Base-by-base conservation (phyloP, 2,797 vertebrate species). In the Xiphophorus birchmanni region DNA sequence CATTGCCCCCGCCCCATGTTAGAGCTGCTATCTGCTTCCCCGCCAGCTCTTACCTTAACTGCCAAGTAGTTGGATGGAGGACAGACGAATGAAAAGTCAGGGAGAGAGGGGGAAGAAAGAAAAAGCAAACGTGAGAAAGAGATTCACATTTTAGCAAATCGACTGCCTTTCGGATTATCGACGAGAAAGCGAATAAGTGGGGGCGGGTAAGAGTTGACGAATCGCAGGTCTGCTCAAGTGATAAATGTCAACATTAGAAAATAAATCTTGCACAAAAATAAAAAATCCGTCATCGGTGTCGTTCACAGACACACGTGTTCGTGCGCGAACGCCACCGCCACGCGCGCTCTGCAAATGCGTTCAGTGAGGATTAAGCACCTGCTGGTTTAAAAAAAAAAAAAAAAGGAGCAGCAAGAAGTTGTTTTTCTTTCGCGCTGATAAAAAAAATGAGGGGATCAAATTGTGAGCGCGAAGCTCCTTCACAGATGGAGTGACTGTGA, bases 211-310 rank as follows among this genome's bases (percentile, higher is more conserved):
- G 17, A 4, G 74, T n/a, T 94, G 94, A 96, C 91, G 84, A 95
- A 96, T 91, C 92, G 91, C 88, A 85, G 82, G 91, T 93, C 80
- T 88, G 91, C 93, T 93, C 90, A 92, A 96, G 90, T 95, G 95
- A 97, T 96, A 96, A 97, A 96, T 92, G 88, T 92, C 63, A 94
- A 91, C 96, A 96, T 96, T 96, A 96, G 94, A 95, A 95, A 96
- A 94, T 95, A 96, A 96, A 97, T 97, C 93, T 96, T 91, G 92
- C 86, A 82, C 95, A 90, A 89, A 79, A 84, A 86, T 95, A n/a
- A 94, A 95, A 95, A 96, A 92, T 95, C 93, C 89, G 86, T 90
- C 93, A 92, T 93, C 76, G 88, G 84, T 94, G 92, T 89, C 48
- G 2, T 84, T 60, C 85, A 63, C 78, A 79, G 32, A 88, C 87